A percentile compares a stretch with the other conserved stretches of the same genome.
These are phyloP conservation scores for Crossaster papposus DNA, from an alignment of 53 echinoderm and acorn worm genomes.

Conservation along the genomic window DNA sequence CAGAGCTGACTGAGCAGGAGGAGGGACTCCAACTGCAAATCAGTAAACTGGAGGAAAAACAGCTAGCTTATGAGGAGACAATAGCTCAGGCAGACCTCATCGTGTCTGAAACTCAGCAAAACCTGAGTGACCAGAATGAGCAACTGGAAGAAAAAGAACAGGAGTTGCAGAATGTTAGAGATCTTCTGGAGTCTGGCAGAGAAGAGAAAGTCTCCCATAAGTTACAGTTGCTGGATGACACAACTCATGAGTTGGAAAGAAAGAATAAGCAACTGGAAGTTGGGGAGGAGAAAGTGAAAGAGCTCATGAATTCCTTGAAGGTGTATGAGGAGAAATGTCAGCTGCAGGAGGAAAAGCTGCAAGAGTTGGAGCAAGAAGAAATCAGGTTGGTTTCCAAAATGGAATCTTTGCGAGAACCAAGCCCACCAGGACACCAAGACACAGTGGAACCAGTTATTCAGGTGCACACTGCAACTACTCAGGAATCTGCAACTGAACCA, in stretches of 20 bases:
- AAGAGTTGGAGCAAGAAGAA: constrained; percentile 48
- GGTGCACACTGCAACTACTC: background rate
- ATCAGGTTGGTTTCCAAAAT: constrained; percentile 20
- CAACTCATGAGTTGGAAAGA: constrained; percentile 54
- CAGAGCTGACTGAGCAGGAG: constrained; percentile 67
- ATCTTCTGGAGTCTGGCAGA: constrained; percentile 17
- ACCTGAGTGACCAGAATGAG: constrained; percentile 49
- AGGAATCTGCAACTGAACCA: constrained; percentile 23
- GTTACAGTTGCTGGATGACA: constrained; percentile 44
- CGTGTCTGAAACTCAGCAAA: constrained; percentile 58
- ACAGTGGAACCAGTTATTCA: constrained; percentile 14
- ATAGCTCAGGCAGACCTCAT: constrained; percentile 88
- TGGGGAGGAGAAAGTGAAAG: constrained; percentile 32
- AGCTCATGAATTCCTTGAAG: constrained; percentile 34
- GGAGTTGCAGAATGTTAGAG: constrained; percentile 45
- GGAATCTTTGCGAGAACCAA: constrained; percentile 15
- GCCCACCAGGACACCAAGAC: background rate
- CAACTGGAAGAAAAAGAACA: constrained; percentile 40
- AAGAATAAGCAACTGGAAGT: constrained; percentile 58
- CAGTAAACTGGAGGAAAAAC: constrained; percentile 72
- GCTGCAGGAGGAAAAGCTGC: constrained; percentile 49
- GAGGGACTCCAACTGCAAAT: constrained; percentile 67
- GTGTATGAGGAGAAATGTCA: constrained; percentile 35
- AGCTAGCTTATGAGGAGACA: constrained; percentile 87
- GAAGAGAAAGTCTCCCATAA: constrained; percentile 46